Base-by-base conservation (phyloP, 1,140 invertebrate genomes). In the Leptoteleia sp. region DNA sequence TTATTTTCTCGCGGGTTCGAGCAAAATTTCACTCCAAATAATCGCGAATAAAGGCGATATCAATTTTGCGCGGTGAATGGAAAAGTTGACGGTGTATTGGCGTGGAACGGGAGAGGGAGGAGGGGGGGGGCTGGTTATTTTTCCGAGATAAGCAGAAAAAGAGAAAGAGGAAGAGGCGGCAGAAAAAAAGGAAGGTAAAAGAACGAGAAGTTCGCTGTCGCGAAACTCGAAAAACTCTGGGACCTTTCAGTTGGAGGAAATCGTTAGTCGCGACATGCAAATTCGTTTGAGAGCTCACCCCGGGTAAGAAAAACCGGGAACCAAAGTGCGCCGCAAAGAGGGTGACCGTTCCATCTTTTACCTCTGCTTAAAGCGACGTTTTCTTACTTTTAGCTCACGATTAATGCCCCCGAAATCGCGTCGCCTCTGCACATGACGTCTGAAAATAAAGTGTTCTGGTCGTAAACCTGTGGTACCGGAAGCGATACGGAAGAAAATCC, bases 241-340 rank as follows among this genome's bases (percentile, higher is more conserved):
- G 71, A 68, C 54, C 57, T 79, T 79, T 73, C 71, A 80, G 77
- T 72, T 64, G 77, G 47, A 81, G 80, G 80, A 83, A 83, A 81
- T 83, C 82, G 80, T 83, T 83, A 81, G 76, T 77, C 64, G 70
- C 75, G 76, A 81, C 82, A 83, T 83, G 78, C 82, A 83, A 81
- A 83, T 83, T 83, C 78, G 78, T 79, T 77, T 72, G 52, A 81
- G 79, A 81, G 68, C 48, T 79, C 71, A 52, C 64, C 67, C 52
- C 22, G 52, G 59, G 35, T 72, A 70, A 72, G 76, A 70, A 79
- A 79, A 64, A 71, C 65, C 22, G 22, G 62, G 64, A 70, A 65
- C 57, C 64, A 54, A 59, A 64, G 65, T 57, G 37, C 65, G 61
- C 52, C 33, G 45, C 43, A 55, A 27, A 16, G 47, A 55, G 50